These are phyloP conservation scores for Hydra vulgaris DNA, from an alignment of 30 jellyfish, hydroid and myxozoan species.

Conservation along the genomic window DNA sequence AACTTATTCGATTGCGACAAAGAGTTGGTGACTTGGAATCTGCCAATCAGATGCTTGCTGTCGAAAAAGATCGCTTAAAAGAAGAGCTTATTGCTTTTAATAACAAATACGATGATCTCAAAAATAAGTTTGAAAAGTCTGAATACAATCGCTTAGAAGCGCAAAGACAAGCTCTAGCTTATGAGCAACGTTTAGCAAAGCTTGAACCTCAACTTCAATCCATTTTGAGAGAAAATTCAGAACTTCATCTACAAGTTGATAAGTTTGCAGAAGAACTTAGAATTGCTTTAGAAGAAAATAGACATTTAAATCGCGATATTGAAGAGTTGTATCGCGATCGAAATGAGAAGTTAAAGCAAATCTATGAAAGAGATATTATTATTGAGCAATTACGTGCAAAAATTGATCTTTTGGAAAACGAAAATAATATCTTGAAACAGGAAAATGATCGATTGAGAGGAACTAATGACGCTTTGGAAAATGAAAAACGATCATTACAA, in stretches of 20 bases:
- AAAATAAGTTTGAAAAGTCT: constrained; percentile 76
- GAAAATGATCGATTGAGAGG: constrained; percentile 74
- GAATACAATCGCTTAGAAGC: constrained; percentile 82
- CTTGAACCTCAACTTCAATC: constrained; percentile 92
- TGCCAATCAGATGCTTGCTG: constrained; percentile 77
- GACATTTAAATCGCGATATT: constrained; percentile 35
- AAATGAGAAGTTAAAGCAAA: constrained; percentile 54
- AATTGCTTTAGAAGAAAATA: constrained; percentile 58
- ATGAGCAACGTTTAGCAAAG: constrained; percentile 86
- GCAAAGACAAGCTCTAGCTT: constrained; percentile 93
- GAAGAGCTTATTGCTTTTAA: constrained; percentile 89
- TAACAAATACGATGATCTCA: constrained; percentile 82
- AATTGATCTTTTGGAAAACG: constrained; percentile 50
- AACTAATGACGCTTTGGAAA: constrained; percentile 64
- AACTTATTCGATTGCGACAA: constrained; percentile 74
- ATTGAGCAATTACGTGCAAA: constrained; percentile 69
- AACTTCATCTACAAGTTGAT: constrained; percentile 62
- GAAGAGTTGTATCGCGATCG: constrained; percentile 43
- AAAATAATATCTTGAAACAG: constrained; percentile 46
- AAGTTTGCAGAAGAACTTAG: constrained; percentile 76
- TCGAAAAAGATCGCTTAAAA: constrained; percentile 80
- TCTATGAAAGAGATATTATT: constrained; percentile 63
- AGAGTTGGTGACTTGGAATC: constrained; percentile 90
- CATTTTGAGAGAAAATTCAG: constrained; percentile 71
- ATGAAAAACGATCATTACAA: constrained; percentile 68